A percentile compares a stretch with the other conserved stretches of the same genome.
These are phyloP conservation scores for Parnassius smintheus DNA, from an alignment of 2,888 invertebrate species.

Conservation along the genomic window DNA sequence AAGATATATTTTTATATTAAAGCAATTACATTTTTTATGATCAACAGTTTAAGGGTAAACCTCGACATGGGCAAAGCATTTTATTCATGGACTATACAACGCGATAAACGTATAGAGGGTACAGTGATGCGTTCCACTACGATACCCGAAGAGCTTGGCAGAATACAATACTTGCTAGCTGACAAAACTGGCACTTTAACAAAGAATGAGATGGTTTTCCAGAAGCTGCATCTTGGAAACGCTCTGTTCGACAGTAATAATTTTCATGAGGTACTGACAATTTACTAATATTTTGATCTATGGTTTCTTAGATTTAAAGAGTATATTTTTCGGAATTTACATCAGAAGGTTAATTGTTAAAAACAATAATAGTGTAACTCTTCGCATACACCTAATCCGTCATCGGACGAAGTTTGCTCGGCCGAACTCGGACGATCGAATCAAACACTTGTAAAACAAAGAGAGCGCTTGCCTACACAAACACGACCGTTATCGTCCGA, in stretches of 20 bases:
- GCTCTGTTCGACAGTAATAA: slow-evolving; percentile 93
- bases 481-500: too few species aligned
- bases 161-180: slow-evolving; percentile 97
- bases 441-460: too few species aligned
- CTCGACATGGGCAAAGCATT: slow-evolving; percentile 99
- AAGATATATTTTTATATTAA: too few species aligned
- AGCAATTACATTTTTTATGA: neutral
- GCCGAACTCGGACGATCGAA: too few species aligned
- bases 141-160: slow-evolving; percentile 98
- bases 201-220: slow-evolving; percentile 99
- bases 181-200: slow-evolving; percentile 99
- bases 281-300: neutral
- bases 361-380: too few species aligned
- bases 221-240: slow-evolving; percentile 96
- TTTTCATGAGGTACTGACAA: slow-evolving; percentile 87
- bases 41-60: slow-evolving; percentile 95
- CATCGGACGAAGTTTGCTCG: too few species aligned
- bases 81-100: slow-evolving; percentile 98
- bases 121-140: slow-evolving; percentile 98
- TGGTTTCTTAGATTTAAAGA: neutral
- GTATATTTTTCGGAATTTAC: too few species aligned
- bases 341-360: too few species aligned
- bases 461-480: too few species aligned
- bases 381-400: too few species aligned
- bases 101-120: slow-evolving; percentile 95